A percentile compares a stretch with the other conserved stretches of the same genome.
Evolutionary conservation across 2,888 invertebrate species (phyloP).

Genomic region (Drosophila kambysellisi): DNA sequence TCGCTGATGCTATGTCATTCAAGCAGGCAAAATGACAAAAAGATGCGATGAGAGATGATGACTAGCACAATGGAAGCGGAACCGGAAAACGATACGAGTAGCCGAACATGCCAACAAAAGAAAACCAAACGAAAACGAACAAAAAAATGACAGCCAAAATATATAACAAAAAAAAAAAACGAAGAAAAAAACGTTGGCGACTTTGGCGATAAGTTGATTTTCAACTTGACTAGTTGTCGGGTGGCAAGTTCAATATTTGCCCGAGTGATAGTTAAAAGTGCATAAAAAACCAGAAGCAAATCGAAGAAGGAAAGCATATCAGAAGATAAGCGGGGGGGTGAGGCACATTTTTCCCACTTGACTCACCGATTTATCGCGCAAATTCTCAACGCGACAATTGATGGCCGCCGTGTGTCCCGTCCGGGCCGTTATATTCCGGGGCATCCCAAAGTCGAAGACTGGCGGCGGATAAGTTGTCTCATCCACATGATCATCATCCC

Average conservation of each 20-base stretch:
- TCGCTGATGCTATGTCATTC: slow-evolving; percentile 53
- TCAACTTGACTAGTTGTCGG: slow-evolving; percentile 66
- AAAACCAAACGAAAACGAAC: slow-evolving; percentile 26
- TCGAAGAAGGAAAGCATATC: slow-evolving; percentile 16
- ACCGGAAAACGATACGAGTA: slow-evolving; percentile 57
- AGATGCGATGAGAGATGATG: slow-evolving; percentile 52
- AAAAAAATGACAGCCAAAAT: slow-evolving; percentile 10
- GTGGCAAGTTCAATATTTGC: slow-evolving; percentile 62
- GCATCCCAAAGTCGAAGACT: slow-evolving; percentile 94
- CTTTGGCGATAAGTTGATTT: slow-evolving; percentile 74
- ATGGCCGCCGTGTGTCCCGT: slow-evolving; percentile 95
- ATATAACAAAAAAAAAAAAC: not conserved
- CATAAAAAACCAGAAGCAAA: slow-evolving; percentile 35
- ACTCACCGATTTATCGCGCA: slow-evolving; percentile 94
- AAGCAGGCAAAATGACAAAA: slow-evolving; percentile 61
- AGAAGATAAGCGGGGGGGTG: slow-evolving; percentile 31
- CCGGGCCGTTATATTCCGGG: slow-evolving; percentile 93
- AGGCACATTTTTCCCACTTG: slow-evolving; percentile 8
- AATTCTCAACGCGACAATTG: slow-evolving; percentile 94
- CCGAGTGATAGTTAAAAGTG: slow-evolving; percentile 55
- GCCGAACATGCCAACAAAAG: slow-evolving; percentile 44
- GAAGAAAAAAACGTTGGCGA: slow-evolving; percentile 36
- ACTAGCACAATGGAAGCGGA: slow-evolving; percentile 43
- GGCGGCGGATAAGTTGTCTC: slow-evolving; percentile 86
- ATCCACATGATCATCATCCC: slow-evolving; percentile 49